Conservation (phyloP, 2,113 vertebrate genomes). For the Kryptolebias marmoratus region DNA sequence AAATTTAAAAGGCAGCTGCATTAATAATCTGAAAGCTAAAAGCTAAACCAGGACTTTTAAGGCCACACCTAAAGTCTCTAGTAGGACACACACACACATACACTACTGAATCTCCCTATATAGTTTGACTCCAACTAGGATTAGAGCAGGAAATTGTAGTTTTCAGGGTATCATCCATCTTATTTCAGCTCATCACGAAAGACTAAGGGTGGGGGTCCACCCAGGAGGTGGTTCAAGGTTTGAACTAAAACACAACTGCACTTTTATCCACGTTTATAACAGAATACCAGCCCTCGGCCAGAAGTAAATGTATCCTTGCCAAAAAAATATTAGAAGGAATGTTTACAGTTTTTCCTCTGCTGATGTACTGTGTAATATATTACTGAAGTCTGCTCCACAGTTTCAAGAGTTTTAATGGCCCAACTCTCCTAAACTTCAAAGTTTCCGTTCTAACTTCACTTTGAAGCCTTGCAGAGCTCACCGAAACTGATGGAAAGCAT, state of each 20-base stretch:
- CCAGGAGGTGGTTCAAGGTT: not conserved
- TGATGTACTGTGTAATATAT: slow-evolving; percentile 8
- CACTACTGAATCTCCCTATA: slow-evolving; percentile 12
- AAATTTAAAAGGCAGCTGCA: too few relatives aligned
- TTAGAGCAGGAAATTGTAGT: slow-evolving; percentile 71
- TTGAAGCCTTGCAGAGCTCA: slow-evolving; percentile 21
- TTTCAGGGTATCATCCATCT: slow-evolving; percentile 62
- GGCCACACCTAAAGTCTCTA: not conserved
- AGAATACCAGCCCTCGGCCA: not conserved
- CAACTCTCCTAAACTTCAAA: slow-evolving; percentile 6
- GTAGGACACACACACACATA: slow-evolving; percentile 6
- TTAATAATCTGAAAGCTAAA: not conserved
- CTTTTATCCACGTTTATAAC: slow-evolving; percentile 5
- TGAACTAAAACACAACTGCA: slow-evolving; percentile 4
- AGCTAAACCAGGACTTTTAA: slow-evolving; percentile 14
- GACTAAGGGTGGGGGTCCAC: slow-evolving; percentile 27
- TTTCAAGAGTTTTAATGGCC: not conserved
- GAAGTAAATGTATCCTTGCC: slow-evolving; percentile 5
- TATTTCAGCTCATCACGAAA: slow-evolving; percentile 44
- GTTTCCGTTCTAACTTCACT: slow-evolving; percentile 1
- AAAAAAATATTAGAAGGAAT: slow-evolving; percentile 11
- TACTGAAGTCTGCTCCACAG: not conserved
- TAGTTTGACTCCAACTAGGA: slow-evolving; percentile 48
- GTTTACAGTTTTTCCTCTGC: slow-evolving; percentile 5
- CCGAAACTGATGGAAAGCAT: slow-evolving; percentile 15